Conservation (phyloP, 1,140 invertebrate species). For the Lethrus apterus region DNA sequence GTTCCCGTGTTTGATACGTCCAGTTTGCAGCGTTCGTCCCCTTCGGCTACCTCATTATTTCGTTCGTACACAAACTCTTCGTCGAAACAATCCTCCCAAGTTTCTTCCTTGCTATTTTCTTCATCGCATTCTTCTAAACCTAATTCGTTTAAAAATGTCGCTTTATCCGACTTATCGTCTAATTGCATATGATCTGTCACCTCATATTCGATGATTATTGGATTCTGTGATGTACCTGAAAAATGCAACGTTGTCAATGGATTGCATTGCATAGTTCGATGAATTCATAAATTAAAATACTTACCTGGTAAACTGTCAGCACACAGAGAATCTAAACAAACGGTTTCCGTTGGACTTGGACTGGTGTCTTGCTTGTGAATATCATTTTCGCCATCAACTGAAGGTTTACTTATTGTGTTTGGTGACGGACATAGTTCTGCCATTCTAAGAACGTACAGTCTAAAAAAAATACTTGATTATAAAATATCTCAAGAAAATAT, state of each 20-base stretch:
- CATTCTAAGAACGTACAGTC: constrained; percentile 33
- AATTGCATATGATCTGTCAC: constrained; percentile 21
- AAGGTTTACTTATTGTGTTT: constrained; percentile 23
- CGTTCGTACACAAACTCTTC: constrained; percentile 26
- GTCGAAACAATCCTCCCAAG: constrained; percentile 33
- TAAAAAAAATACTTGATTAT: background rate
- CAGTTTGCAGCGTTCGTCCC: too few relatives aligned
- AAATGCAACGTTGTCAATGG: background rate
- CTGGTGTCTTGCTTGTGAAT: constrained; percentile 39
- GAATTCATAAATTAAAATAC: background rate
- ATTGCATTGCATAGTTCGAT: too few relatives aligned
- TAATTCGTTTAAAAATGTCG: constrained; percentile 35
- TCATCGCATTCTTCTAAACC: constrained; percentile 32
- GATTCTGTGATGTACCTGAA: constrained; percentile 24
- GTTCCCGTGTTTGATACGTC: too few relatives aligned
- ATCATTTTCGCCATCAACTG: constrained; percentile 25
- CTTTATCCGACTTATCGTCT: constrained; percentile 28
- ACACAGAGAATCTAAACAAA: constrained; percentile 34
- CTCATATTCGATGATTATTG: constrained; percentile 20
- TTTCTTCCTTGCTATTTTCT: constrained; percentile 28
- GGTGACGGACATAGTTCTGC: constrained; percentile 35
- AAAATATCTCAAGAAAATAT: background rate
- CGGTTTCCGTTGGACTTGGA: constrained; percentile 40
- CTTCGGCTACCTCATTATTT: constrained; percentile 17
- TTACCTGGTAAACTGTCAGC: constrained; percentile 29